These are phyloP conservation scores for Limonius californicus DNA, from an alignment of 1,140 invertebrate genomes.

Conservation along the genomic window DNA sequence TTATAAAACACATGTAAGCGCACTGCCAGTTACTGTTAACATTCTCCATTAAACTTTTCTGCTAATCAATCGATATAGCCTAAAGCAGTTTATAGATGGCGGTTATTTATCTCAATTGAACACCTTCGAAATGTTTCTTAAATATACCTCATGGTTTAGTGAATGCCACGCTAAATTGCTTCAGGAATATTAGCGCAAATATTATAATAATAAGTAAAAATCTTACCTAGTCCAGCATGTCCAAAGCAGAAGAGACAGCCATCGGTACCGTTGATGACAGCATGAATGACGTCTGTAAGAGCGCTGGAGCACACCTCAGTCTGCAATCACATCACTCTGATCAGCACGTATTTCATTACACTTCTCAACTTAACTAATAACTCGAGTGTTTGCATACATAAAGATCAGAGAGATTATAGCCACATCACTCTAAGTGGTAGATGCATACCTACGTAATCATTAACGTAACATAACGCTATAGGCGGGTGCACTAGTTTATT, in stretches of 20 bases:
- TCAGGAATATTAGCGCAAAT: too few relatives aligned
- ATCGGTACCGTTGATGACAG: constrained; percentile 90
- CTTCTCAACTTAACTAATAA: constrained; percentile 28
- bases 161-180: too few relatives aligned
- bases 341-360: constrained; percentile 16
- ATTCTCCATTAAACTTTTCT: too few relatives aligned
- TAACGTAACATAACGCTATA: neutral
- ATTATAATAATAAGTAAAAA: too few relatives aligned
- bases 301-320: constrained; percentile 86
- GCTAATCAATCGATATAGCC: too few relatives aligned
- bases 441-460: neutral
- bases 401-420: constrained; percentile 10
- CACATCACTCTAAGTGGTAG: constrained; percentile 1
- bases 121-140: too few relatives aligned
- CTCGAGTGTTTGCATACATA: constrained; percentile 15
- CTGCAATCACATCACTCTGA: constrained; percentile 57
- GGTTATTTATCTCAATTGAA: too few relatives aligned
- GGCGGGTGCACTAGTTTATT: neutral
- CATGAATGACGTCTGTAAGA: constrained; percentile 87
- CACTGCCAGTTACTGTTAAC: too few relatives aligned
- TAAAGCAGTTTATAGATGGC: too few relatives aligned
- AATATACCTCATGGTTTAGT: too few relatives aligned
- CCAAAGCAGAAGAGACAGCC: constrained; percentile 91
- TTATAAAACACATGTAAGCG: too few relatives aligned
- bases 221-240: constrained; percentile 85